These are phyloP conservation scores for Adelognathus sp. DNA, from an alignment of 2,888 invertebrate genomes.

Conservation along the genomic window DNA sequence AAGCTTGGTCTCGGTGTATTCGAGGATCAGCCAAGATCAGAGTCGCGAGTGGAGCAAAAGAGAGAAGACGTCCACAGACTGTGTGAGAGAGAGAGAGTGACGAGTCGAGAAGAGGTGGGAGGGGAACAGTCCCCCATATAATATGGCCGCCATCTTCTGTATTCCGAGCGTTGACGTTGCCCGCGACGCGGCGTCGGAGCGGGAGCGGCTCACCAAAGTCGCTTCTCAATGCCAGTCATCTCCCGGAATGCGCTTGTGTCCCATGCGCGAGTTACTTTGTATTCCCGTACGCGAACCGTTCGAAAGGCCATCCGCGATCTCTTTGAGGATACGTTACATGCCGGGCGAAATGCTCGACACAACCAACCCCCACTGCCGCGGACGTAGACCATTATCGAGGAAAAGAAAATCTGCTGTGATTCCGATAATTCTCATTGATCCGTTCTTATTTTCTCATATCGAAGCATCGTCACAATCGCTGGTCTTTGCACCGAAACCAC, in stretches of 20 bases:
- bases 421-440: not conserved
- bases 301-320: constrained; percentile 72
- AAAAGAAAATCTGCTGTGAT: too few species aligned
- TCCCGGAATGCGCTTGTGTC: constrained; percentile 76
- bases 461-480: not conserved
- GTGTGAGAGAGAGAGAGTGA: constrained; percentile 36
- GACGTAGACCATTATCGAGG: not conserved
- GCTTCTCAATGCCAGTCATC: constrained; percentile 80
- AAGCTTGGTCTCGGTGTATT: constrained; percentile 46
- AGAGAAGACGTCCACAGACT: constrained; percentile 20
- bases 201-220: constrained; percentile 74
- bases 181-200: constrained; percentile 61
- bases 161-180: constrained; percentile 75
- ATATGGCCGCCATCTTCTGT: constrained; percentile 80
- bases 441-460: not conserved
- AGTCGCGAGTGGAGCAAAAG: constrained; percentile 39
- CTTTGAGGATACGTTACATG: constrained; percentile 70
- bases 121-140: constrained; percentile 65
- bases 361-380: not conserved
- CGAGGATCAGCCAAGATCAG: constrained; percentile 30
- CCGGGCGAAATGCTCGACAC: constrained; percentile 30
- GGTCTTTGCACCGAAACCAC: too few species aligned
- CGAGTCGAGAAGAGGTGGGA: constrained; percentile 54
- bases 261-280: constrained; percentile 77
- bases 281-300: constrained; percentile 72